These are phyloP conservation scores for Prietella phreatophila DNA, from an alignment of 2,113 vertebrate species.

Conservation along the genomic window DNA sequence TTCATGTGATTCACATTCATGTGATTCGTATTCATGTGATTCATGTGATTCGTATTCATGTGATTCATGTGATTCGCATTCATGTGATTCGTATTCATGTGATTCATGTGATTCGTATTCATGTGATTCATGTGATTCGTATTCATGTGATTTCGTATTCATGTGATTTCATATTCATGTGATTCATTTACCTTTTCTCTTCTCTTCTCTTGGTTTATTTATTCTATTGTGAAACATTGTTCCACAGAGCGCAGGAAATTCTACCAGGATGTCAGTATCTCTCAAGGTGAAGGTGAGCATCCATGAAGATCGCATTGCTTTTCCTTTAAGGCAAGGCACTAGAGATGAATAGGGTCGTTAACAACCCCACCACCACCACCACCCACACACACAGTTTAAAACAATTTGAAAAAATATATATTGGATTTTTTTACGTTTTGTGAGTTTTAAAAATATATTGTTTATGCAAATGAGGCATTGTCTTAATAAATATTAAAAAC, in stretches of 20 bases:
- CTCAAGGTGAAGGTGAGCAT: constrained; percentile 87
- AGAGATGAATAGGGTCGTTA: not conserved
- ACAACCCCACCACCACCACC: too few species aligned
- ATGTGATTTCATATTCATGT: too few species aligned
- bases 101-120: too few species aligned
- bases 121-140: too few species aligned
- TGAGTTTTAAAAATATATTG: not conserved
- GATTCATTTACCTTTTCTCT: too few species aligned
- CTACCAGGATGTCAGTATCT: constrained; percentile 91
- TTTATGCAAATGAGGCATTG: not conserved
- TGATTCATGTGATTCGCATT: too few species aligned
- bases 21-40: too few species aligned
- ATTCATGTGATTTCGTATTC: too few species aligned
- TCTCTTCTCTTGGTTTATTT: not conserved
- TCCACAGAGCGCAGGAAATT: constrained; percentile 85
- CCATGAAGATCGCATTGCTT: not conserved
- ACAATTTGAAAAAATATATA: not conserved
- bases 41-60: too few species aligned
- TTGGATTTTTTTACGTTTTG: not conserved
- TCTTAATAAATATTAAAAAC: not conserved
- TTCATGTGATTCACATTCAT: too few species aligned
- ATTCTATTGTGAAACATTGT: not conserved
- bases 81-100: too few species aligned
- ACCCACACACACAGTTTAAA: too few species aligned
- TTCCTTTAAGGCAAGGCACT: not conserved